Base-by-base conservation (phyloP, 1,140 invertebrate genomes). In the Drosophila guanche region DNA sequence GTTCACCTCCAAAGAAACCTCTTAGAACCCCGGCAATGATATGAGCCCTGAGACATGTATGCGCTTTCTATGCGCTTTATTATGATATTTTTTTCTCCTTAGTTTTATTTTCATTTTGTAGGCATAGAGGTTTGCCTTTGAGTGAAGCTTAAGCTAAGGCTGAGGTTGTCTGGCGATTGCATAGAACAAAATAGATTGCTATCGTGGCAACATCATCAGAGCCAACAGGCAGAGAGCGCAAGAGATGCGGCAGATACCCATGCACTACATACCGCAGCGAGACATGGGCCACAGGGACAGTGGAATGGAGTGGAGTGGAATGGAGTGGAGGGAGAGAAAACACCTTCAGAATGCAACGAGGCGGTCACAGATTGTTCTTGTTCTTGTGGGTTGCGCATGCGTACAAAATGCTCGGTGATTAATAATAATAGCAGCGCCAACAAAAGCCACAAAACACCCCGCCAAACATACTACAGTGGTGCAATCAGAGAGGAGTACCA, bases 131-230 rank as follows among this genome's bases (percentile, higher is more conserved):
- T 10, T 10, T 62, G 42, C 22, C 37, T 40, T 40, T 58, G 42
- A 59, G 45, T 33, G 50, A 47, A 46, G 61, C 73, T 62, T 4
- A 48, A 16, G 42, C 69, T 67, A 22, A 41, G 41, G 57, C 60
- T 61, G 51, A 67, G 48, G 54, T 59, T 47, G 61, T 72, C 68
- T 65, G 66, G 65, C 76, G 69, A 79, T 69, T 67, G 83, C 88
- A 90, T 86, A 90, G 86, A 84, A 89, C 84, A 89, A 89, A 89
- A 89, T 89, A 89, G 85, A 89, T 89, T 90, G 84, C 84, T 89
- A 89, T 89, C 84, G 84, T 89, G 84, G 76, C 76, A 89, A 89
- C 85, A 89, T 89, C 85, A 89, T 90, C 84, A 86, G 83, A 37
- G 78, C 73, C 51, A 74, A 75, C 57, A 77, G 79, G 60, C 54